phyloP scores from a whole-genome alignment of 2,113 vertebrate species.

The Orthonyx spaldingii region DNA sequence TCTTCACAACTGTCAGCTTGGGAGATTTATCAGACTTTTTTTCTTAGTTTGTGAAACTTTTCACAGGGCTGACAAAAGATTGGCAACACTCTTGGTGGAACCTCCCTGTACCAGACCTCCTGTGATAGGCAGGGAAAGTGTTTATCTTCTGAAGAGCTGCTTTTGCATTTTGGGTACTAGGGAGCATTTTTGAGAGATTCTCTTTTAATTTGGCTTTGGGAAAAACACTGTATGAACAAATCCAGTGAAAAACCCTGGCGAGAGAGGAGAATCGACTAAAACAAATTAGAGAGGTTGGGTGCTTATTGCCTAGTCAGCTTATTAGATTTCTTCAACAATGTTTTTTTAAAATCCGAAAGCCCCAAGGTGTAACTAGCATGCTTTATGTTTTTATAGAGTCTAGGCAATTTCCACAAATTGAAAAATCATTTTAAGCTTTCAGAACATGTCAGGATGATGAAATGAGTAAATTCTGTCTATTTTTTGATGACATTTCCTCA shows the following conservation, averaged over 20 bases:
- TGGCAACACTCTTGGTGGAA: fast-evolving
- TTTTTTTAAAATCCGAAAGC: constrained; percentile 5
- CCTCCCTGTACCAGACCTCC: neutral
- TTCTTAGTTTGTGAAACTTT: neutral
- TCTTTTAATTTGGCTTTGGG: neutral
- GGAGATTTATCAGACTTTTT: neutral
- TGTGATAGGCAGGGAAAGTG: neutral
- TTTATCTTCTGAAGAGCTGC: neutral
- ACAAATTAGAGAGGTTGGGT: neutral
- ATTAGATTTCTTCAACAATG: constrained; percentile 6
- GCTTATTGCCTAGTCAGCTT: constrained; percentile 37
- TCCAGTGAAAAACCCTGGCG: neutral
- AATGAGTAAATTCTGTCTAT: constrained; percentile 7
- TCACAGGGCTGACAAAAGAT: neutral
- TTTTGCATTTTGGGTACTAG: neutral
- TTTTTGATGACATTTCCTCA: neutral
- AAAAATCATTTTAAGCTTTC: constrained; percentile 54
- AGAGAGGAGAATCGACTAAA: neutral
- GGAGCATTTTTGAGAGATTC: neutral
- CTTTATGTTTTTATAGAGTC: constrained; percentile 41
- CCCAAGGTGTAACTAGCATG: constrained; percentile 38
- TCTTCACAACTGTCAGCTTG: neutral
- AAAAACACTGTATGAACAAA: neutral
- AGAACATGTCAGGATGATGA: constrained; percentile 18
- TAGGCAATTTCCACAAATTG: constrained; percentile 40